Evolutionary conservation across 2,888 invertebrate species (phyloP).

Genomic region (Microplitis deprimator): DNA sequence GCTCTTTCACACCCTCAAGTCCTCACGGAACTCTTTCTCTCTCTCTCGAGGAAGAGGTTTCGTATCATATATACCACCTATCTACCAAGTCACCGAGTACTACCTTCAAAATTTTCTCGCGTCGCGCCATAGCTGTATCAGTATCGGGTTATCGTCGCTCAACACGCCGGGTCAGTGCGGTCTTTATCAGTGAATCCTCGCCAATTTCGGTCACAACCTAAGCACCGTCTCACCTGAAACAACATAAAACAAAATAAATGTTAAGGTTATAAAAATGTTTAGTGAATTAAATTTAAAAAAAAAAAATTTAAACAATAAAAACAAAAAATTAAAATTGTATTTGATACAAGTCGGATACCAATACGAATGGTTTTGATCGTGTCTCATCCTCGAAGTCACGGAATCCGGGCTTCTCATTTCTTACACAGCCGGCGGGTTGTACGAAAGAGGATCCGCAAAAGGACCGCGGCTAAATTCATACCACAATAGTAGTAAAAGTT

Average conservation of each 20-base stretch:
- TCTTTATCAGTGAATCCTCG: neutral
- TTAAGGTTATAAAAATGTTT: constrained; percentile 5
- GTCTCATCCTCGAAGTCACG: constrained; percentile 58
- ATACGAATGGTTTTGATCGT: constrained; percentile 56
- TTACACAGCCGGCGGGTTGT: constrained; percentile 43
- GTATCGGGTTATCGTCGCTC: neutral
- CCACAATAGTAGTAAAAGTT: neutral
- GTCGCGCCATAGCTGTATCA: too few species aligned
- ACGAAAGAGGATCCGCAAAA: constrained; percentile 50
- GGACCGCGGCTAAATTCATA: constrained; percentile 46
- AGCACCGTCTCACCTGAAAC: too few species aligned
- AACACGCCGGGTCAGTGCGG: neutral
- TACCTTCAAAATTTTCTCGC: too few species aligned
- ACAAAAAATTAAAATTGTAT: constrained; percentile 40
- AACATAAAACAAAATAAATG: constrained; percentile 39
- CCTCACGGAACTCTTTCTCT: constrained; percentile 12
- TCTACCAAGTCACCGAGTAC: neutral
- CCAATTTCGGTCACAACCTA: neutral
- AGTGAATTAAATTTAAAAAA: constrained; percentile 2
- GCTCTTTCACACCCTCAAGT: constrained; percentile 28
- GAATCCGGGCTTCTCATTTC: constrained; percentile 46
- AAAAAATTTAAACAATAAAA: constrained; percentile 32
- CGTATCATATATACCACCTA: neutral
- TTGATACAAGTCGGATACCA: neutral
- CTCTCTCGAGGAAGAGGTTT: neutral